These are phyloP conservation scores for Oxytorus armatus DNA, from an alignment of 2,888 invertebrate genomes.

Conservation along the genomic window DNA sequence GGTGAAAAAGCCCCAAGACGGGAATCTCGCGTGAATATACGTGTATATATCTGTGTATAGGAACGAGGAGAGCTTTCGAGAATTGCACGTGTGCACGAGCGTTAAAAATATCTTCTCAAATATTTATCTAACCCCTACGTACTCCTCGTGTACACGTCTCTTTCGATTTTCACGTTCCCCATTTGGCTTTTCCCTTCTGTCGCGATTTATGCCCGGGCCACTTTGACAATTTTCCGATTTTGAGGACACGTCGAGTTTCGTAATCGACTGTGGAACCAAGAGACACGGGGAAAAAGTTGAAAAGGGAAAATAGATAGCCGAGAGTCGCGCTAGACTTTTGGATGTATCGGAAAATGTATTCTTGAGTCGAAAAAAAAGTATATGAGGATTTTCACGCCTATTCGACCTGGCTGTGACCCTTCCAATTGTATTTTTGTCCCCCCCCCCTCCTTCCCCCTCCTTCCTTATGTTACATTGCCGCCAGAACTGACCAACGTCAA, in stretches of 20 bases:
- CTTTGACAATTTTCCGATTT: slow-evolving; percentile 57
- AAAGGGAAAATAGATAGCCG: background rate
- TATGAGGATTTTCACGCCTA: no score
- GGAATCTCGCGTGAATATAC: no score
- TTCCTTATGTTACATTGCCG: no score
- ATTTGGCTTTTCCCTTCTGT: slow-evolving; percentile 40
- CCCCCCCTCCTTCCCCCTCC: no score
- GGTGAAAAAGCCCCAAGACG: no score
- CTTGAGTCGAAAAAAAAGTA: no score
- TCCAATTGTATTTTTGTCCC: no score
- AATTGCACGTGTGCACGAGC: no score
- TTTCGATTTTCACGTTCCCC: slow-evolving; percentile 24
- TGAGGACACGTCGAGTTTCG: slow-evolving; percentile 22
- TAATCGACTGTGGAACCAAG: slow-evolving; percentile 29
- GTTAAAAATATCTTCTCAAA: slow-evolving; percentile 15
- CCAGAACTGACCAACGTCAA: no score
- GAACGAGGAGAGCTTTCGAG: no score
- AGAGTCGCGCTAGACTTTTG: slow-evolving; percentile 21
- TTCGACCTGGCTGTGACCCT: no score
- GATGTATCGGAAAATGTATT: slow-evolving; percentile 30
- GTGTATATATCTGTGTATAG: no score
- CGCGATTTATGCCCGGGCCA: slow-evolving; percentile 49
- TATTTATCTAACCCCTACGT: background rate
- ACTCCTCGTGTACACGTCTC: background rate
- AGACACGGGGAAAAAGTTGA: background rate